These are phyloP conservation scores for Aldabrachelys gigantea DNA, from an alignment of 2,113 vertebrate species.

Conservation along the genomic window DNA sequence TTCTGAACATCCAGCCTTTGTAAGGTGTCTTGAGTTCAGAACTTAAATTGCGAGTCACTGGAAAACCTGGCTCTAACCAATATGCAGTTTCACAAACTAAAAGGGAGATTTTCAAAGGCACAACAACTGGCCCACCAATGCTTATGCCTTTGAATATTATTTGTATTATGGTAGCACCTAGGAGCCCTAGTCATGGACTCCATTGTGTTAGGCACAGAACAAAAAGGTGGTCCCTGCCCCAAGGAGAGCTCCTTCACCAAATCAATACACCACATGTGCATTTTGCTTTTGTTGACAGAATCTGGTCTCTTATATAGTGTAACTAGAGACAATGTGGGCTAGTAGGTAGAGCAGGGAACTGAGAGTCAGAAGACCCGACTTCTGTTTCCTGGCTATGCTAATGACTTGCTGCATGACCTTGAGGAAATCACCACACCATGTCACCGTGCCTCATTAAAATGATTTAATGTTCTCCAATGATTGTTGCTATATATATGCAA, in stretches of 20 bases:
- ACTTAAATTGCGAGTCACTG: not conserved
- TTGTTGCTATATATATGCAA: not conserved
- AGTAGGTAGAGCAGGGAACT: not conserved
- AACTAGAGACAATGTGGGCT: not conserved
- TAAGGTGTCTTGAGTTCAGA: not conserved
- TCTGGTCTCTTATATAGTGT: not conserved
- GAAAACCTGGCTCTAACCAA: not conserved
- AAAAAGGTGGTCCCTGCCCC: not conserved
- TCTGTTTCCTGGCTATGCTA: not conserved
- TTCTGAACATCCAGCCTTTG: not conserved
- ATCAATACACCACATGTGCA: not conserved
- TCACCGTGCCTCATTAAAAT: not conserved
- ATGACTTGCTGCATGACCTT: not conserved
- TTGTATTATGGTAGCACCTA: not conserved
- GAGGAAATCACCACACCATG: not conserved
- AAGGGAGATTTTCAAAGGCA: not conserved
- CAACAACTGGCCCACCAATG: not conserved
- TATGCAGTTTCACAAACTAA: not conserved
- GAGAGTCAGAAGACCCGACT: not conserved
- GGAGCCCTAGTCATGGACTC: not conserved
- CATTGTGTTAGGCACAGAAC: not conserved
- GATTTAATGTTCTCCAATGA: not conserved
- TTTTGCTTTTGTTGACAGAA: not conserved
- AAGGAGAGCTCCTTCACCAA: not conserved
- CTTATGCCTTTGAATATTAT: not conserved